Evolutionary conservation across 2,888 invertebrate species (phyloP).

Genomic region (Acronicta leporina): DNA sequence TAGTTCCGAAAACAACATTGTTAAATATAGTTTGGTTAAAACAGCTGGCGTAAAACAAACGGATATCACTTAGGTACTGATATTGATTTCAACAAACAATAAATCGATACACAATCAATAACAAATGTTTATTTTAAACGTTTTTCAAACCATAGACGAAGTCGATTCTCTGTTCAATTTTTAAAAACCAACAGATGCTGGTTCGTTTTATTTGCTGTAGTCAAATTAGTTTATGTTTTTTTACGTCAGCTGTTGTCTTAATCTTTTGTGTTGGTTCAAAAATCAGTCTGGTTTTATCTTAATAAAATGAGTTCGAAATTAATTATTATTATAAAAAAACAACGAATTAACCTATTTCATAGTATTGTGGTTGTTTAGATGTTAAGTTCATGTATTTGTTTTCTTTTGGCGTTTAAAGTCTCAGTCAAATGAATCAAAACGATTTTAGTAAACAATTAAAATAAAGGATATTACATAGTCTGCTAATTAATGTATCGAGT

Average conservation of each 20-base stretch:
- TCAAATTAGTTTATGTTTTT: conserved; percentile 27
- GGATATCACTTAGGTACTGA: conserved; percentile 27
- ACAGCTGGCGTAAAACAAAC: conserved; percentile 44
- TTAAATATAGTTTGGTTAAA: neutral
- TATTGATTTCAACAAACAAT: conserved; percentile 54
- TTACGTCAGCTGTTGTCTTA: conserved; percentile 33
- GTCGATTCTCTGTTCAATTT: conserved; percentile 33
- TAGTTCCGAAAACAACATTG: neutral
- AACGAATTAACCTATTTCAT: too few species aligned
- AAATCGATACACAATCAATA: conserved; percentile 61
- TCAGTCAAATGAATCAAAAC: too few species aligned
- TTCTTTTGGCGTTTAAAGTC: too few species aligned
- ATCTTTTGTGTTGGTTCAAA: neutral
- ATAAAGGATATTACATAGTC: too few species aligned
- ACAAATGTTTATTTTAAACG: conserved; percentile 24
- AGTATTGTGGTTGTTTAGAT: too few species aligned
- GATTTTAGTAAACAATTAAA: too few species aligned
- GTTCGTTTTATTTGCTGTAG: conserved; percentile 24
- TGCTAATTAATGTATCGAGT: too few species aligned
- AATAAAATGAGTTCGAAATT: too few species aligned
- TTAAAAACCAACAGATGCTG: conserved; percentile 24
- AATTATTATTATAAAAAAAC: too few species aligned
- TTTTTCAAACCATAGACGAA: conserved; percentile 25
- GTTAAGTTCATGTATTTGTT: too few species aligned
- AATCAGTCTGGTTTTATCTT: neutral